These are phyloP conservation scores for Sparus aurata DNA, from an alignment of 2,797 vertebrate species.

Conservation along the genomic window DNA sequence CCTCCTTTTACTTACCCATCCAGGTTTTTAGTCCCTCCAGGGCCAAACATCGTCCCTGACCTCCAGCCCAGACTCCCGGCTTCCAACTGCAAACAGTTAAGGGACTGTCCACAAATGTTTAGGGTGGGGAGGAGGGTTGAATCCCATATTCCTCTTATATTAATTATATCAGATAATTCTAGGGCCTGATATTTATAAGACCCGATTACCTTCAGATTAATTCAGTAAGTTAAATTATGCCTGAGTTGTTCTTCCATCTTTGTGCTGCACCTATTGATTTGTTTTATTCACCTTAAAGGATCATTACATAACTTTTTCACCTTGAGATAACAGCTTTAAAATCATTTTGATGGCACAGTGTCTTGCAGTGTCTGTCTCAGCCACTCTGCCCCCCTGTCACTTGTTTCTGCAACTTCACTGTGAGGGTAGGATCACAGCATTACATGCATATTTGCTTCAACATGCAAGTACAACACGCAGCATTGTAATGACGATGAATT, in stretches of 20 bases:
- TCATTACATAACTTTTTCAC: too few species aligned
- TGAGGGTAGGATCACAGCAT: too few species aligned
- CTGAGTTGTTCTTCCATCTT: not conserved
- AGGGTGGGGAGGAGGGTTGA: fast-evolving
- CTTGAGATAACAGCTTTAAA: too few species aligned
- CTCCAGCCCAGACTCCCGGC: slow-evolving; percentile 25
- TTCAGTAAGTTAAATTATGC: not conserved
- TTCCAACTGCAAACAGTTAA: slow-evolving; percentile 19
- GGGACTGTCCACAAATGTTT: not conserved
- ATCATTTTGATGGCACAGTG: too few species aligned
- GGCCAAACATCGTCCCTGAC: slow-evolving; percentile 53
- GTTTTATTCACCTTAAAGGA: too few species aligned
- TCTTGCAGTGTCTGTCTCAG: too few species aligned
- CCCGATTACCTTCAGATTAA: not conserved
- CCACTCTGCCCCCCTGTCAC: too few species aligned
- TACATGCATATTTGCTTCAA: too few species aligned
- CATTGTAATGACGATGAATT: too few species aligned
- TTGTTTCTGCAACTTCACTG: too few species aligned
- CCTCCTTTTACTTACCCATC: slow-evolving; percentile 17
- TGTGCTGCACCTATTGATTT: not conserved
- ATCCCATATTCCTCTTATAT: too few species aligned
- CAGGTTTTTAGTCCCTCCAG: slow-evolving; percentile 17
- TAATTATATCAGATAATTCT: not conserved
- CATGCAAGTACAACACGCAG: too few species aligned
- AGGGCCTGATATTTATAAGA: not conserved